These are phyloP conservation scores for Trilocha varians DNA, from an alignment of 2,888 invertebrate genomes.

Conservation along the genomic window DNA sequence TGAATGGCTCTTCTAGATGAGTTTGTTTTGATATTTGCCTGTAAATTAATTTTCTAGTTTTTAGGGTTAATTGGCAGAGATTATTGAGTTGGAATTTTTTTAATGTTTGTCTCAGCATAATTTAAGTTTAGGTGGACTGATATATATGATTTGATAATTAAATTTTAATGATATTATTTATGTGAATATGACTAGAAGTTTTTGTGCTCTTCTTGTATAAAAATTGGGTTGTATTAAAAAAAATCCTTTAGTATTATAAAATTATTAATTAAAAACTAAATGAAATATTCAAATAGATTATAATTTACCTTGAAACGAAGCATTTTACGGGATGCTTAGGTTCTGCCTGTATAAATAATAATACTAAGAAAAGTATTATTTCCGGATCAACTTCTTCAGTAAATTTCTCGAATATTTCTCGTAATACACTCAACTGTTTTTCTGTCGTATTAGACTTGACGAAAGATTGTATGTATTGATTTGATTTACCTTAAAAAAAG, in stretches of 20 bases:
- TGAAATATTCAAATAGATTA: constrained; percentile 1
- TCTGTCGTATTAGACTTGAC: constrained; percentile 29
- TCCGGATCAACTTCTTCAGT: constrained; percentile 12
- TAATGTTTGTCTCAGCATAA: too few relatives aligned
- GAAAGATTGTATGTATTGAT: constrained; percentile 23
- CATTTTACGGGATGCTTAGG: constrained; percentile 57
- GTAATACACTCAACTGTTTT: constrained; percentile 38
- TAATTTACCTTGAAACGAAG: constrained; percentile 42
- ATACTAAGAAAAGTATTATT: constrained; percentile 33
- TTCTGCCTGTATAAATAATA: constrained; percentile 41
- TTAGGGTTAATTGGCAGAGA: too few relatives aligned
- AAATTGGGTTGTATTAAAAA: too few relatives aligned
- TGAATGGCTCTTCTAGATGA: constrained; percentile 32
- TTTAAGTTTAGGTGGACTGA: too few relatives aligned
- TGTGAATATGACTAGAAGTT: too few relatives aligned
- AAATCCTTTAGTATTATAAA: too few relatives aligned
- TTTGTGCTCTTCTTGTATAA: too few relatives aligned
- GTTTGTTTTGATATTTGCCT: constrained; percentile 42
- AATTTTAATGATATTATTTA: too few relatives aligned
- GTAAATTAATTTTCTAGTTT: too few relatives aligned
- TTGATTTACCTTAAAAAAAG: constrained; percentile 22
- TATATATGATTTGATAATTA: too few relatives aligned
- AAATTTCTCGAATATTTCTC: constrained; percentile 22
- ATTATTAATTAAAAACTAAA: background rate
- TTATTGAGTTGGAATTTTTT: too few relatives aligned